Base-by-base conservation (phyloP, 2,888 invertebrate species). In the Graphium colonna region DNA sequence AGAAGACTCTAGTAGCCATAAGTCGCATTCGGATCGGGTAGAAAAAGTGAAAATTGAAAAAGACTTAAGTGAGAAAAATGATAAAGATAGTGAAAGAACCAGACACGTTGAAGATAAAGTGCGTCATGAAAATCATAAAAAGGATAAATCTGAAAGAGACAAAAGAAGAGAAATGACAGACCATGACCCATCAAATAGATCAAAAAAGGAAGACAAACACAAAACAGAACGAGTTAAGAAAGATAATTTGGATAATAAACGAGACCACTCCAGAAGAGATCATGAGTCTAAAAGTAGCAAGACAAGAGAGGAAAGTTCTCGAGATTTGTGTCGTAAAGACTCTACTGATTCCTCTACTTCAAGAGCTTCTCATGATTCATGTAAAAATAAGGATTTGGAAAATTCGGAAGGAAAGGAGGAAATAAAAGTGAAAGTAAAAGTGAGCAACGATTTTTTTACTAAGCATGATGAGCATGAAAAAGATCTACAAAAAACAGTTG, bases 381-480 rank as follows among this genome's bases (percentile, higher is more conserved):
- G 68, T 1, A 86, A 83, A 69, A 57, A 73, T 43, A 89, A 82
- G 68, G 89, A 90, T 56, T 59, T 70, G 43, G 88, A 90, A 43
- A 67, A 58, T 39, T 65, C 60, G 59, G 90, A 89, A 13, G 47
- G 60, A 9, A 90, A 82, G 67, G 88, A 90, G 48, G 90, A 90
- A 9, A 45, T 59, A 0, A 84, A 80, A 68, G 52, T 64, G 47
- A 84, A 77, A 70, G 52, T 64, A 12, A 86, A 89, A 67, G 71
- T 80, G 48, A 68, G 74, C 40, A 83, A 81, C 64, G 92, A 92
- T 62, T 73, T 85, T 58, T 71, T 83, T 56, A 80, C 79, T 56
- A 91, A 90, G 71, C 84, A 87, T 58, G 82, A 91, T 36, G n/a
- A n/a, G n/a, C 73, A 73, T 54, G 91, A 91, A 39, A 92, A 91